Conservation (phyloP, 2,797 vertebrate species). For the Gila robusta region DNA sequence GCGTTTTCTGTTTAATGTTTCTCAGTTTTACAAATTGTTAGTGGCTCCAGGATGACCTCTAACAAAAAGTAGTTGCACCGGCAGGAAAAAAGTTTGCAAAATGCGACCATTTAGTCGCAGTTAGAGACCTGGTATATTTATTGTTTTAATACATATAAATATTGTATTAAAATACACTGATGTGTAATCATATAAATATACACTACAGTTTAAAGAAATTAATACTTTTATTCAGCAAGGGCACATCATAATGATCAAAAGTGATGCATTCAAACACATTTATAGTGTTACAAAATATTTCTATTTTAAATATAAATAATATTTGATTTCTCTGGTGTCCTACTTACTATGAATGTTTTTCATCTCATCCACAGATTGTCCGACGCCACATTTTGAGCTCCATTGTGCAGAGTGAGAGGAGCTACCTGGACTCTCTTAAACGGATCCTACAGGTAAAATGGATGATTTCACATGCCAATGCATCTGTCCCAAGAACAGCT, state of each 20-base stretch:
- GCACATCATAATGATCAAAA: not conserved
- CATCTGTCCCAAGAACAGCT: not conserved
- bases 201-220: not conserved
- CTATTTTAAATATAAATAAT: not conserved
- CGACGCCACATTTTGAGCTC: conserved; percentile 91
- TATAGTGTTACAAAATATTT: not conserved
- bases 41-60: not conserved
- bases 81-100: not conserved
- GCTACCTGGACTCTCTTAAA: conserved; percentile 92
- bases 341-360: conserved; percentile 31
- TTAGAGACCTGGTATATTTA: not conserved
- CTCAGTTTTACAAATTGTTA: not conserved
- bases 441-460: conserved; percentile 88
- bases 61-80: not conserved
- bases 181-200: not conserved
- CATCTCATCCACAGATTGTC: conserved; percentile 80
- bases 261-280: not conserved
- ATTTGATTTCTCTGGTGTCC: not conserved
- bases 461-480: not conserved
- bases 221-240: not conserved
- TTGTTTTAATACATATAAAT: not conserved
- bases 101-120: not conserved
- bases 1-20: not conserved
- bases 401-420: conserved; percentile 93
- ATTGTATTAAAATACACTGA: not conserved